phyloP scores from a whole-genome alignment of 2,113 vertebrate genomes.

The Chunga burmeisteri region DNA sequence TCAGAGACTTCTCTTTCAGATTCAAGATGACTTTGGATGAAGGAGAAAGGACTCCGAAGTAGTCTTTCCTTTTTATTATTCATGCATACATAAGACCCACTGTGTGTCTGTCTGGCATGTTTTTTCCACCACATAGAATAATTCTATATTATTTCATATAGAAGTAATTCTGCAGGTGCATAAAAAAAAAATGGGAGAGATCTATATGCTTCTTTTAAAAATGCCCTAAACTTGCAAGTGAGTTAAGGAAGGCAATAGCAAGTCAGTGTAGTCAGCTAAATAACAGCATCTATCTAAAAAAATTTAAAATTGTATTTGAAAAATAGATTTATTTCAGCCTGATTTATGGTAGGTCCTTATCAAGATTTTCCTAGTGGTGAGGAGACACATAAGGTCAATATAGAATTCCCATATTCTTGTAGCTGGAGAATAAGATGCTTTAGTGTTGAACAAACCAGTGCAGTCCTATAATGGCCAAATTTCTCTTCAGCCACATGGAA shows the following conservation, averaged over 20 bases:
- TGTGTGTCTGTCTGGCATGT: neutral
- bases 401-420: neutral
- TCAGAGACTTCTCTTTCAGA: neutral
- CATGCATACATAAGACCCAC: neutral
- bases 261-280: neutral
- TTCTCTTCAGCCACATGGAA: neutral
- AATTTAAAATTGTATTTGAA: neutral
- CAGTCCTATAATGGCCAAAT: neutral
- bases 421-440: neutral
- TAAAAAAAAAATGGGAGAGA: neutral
- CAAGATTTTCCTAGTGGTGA: neutral
- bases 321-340: neutral
- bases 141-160: neutral
- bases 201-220: neutral
- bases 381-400: neutral
- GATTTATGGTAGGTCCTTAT: neutral
- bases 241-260: neutral
- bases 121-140: neutral
- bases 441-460: neutral
- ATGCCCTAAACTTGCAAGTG: neutral
- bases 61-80: neutral
- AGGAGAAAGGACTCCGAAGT: neutral
- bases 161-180: neutral
- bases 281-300: neutral
- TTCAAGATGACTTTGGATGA: neutral